These are phyloP conservation scores for Thereva unica DNA, from an alignment of 2,888 invertebrate genomes.

Conservation along the genomic window DNA sequence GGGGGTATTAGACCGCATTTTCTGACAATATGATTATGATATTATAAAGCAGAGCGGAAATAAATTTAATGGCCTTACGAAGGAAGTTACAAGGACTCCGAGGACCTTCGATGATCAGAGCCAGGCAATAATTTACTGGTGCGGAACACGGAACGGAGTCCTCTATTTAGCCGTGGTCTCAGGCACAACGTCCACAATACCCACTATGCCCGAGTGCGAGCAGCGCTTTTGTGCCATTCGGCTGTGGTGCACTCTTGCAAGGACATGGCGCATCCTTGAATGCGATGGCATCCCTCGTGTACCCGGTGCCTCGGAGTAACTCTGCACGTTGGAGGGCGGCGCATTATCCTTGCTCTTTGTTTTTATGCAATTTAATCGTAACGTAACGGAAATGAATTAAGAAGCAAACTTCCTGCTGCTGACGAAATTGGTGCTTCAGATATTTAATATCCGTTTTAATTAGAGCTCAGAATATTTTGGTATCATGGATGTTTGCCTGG, in stretches of 20 bases:
- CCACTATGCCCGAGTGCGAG: too few relatives aligned
- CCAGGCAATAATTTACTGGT: not conserved
- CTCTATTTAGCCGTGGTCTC: not conserved
- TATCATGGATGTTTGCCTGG: not conserved
- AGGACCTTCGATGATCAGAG: too few relatives aligned
- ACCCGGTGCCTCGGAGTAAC: too few relatives aligned
- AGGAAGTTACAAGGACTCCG: not conserved
- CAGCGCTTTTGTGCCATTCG: too few relatives aligned
- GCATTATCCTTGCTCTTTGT: not conserved
- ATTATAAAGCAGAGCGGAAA: constrained; percentile 25
- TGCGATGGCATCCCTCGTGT: too few relatives aligned
- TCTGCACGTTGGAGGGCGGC: not conserved
- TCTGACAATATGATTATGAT: constrained; percentile 25
- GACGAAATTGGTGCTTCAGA: constrained; percentile 11
- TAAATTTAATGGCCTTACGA: constrained; percentile 11
- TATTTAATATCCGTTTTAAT: constrained; percentile 35
- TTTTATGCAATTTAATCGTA: constrained; percentile 13
- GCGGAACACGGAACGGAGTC: not conserved
- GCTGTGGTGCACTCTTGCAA: too few relatives aligned
- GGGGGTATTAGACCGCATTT: constrained; percentile 19
- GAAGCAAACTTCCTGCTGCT: constrained; percentile 25
- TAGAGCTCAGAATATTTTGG: constrained; percentile 15
- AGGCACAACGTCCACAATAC: not conserved
- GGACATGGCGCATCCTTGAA: too few relatives aligned
- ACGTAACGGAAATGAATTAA: constrained; percentile 21